These are phyloP conservation scores for Olivierus martensii DNA, from an alignment of 1,140 invertebrate genomes.

Conservation along the genomic window DNA sequence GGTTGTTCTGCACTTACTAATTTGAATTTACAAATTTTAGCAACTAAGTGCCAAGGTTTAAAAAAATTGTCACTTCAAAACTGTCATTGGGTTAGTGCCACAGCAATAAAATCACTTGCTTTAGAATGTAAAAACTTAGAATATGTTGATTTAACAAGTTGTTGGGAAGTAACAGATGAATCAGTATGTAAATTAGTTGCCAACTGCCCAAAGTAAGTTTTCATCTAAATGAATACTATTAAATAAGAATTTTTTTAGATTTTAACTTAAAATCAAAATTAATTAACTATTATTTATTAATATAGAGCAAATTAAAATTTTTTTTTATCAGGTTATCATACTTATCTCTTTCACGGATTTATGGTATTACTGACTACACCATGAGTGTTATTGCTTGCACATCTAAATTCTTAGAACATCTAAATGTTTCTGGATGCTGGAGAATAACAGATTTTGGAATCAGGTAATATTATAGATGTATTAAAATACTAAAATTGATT, in stretches of 20 bases:
- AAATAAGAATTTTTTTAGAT: no score
- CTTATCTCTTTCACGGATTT: conserved; percentile 29
- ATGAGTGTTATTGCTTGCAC: conserved; percentile 22
- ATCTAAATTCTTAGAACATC: conserved; percentile 22
- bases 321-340: conserved; percentile 22
- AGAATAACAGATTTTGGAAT: conserved; percentile 29
- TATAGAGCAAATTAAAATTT: no score
- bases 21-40: conserved; percentile 23
- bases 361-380: conserved; percentile 29
- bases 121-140: conserved; percentile 23
- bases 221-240: no score
- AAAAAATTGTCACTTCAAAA: conserved; percentile 23
- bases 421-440: conserved; percentile 31
- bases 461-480: conserved; percentile 19
- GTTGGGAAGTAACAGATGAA: conserved; percentile 31
- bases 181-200: conserved; percentile 23
- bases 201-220: conserved; percentile 22
- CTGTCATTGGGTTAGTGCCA: conserved; percentile 28
- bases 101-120: conserved; percentile 24
- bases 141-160: conserved; percentile 29
- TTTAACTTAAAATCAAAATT: no score
- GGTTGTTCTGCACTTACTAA: conserved; percentile 26
- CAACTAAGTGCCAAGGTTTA: conserved; percentile 21
- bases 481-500: no score
- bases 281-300: no score